A percentile compares a stretch with the other conserved stretches of the same genome.
phyloP scores from a whole-genome alignment of 1,140 invertebrate genomes.

The Pentalonia nigronervosa region DNA sequence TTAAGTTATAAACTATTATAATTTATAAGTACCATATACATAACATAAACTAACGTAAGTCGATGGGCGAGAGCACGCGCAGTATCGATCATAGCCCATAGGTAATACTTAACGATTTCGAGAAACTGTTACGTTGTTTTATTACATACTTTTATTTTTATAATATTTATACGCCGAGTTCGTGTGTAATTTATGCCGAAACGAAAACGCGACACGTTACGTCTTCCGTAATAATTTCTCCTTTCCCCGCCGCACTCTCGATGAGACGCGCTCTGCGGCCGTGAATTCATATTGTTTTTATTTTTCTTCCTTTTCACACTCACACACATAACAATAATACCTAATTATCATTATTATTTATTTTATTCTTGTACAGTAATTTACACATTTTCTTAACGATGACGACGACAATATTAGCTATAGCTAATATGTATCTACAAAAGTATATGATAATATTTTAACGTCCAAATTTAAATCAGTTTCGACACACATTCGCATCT shows the following conservation, averaged over 20 bases:
- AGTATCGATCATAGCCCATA: not conserved
- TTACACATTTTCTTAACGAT: not conserved
- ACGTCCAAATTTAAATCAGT: not conserved
- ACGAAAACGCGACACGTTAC: conserved; percentile 31
- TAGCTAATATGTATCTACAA: not conserved
- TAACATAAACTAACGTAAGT: not conserved
- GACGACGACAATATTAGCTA: not conserved
- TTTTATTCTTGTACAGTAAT: not conserved
- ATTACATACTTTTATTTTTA: not conserved
- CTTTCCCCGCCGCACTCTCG: conserved; percentile 3
- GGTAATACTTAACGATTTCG: conserved; percentile 22
- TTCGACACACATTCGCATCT: not conserved
- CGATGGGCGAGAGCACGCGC: not conserved
- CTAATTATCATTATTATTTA: not conserved
- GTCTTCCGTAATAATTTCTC: conserved; percentile 47
- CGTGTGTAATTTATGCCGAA: conserved; percentile 29
- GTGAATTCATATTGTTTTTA: not conserved
- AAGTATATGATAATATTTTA: too few relatives aligned
- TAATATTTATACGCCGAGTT: not conserved
- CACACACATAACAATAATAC: not conserved
- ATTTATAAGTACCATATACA: not conserved
- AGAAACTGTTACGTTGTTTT: not conserved
- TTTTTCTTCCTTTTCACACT: not conserved
- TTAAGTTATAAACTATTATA: not conserved
- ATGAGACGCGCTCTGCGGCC: not conserved